Evolutionary conservation across 2,797 vertebrate species (phyloP), one percentile per base, ranked within the genome.

Genomic region (Lutjanus campechanus): DNA sequence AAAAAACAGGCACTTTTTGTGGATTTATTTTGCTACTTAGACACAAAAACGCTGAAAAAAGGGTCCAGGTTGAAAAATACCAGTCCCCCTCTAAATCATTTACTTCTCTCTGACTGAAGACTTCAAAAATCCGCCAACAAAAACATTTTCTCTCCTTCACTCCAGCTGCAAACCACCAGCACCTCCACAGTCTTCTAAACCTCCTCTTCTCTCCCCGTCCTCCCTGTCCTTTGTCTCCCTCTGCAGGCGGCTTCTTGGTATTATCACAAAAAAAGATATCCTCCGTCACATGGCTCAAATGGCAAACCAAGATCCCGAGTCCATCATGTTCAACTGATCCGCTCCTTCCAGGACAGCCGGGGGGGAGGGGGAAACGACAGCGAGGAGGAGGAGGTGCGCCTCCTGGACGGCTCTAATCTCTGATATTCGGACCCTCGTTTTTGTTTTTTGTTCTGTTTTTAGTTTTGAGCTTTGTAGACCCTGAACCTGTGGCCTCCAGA

Each of bases 221-320:
- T 36, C 19, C 55, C 59, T 78, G 61, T 74, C 13, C 79, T 91
- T 44, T 92, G 77, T 91, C 82, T 88, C 88, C 79, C 81, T 50
- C 90, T 96, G 69, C 95, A 99, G 98, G 94, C 98, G 98, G 89
- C 98, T 99, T 94, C 98, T 99, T 97, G 98, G 98, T 95, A 98
- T 99, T 94, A 97, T 99, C 95, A 99, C 98, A 97, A 99, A 99
- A 98, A 99, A 99, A 97, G 98, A 99, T 94, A 99, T 99, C 95
- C 98, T 99, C 49, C 98, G 98, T 95, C 98, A 99, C 95, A 99
- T 99, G 98, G 98, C 98, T 94, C 98, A 99, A 96, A 99, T 97
- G 97, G 97, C 98, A 96, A 96, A 99, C 95, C 96, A 97, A 95
- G 98, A 99, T 89, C 98, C 98, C 93, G 97, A 97, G 92, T 97